phyloP scores from a whole-genome alignment of 2,888 invertebrate genomes.

The Euproctis similis region DNA sequence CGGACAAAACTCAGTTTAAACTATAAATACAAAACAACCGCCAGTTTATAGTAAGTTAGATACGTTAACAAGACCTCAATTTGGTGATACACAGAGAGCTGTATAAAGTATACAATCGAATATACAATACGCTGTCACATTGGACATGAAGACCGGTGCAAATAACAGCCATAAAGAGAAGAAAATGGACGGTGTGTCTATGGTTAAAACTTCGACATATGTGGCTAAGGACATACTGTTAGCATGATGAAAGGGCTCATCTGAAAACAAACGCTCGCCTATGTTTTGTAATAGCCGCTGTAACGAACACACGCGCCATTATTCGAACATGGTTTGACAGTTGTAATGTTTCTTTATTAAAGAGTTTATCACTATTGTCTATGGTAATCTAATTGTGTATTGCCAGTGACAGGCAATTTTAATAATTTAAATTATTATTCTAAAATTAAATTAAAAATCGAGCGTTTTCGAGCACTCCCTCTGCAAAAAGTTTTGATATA shows the following conservation, averaged over 20 bases:
- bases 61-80: slow-evolving; percentile 14
- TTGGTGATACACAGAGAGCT: slow-evolving; percentile 9
- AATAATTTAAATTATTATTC: too few species aligned
- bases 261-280: slow-evolving; percentile 33
- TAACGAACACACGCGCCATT: slow-evolving; percentile 14
- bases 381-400: not conserved
- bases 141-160: slow-evolving; percentile 16
- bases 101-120: slow-evolving; percentile 22
- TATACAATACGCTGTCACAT: slow-evolving; percentile 14
- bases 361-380: not conserved
- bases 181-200: slow-evolving; percentile 9
- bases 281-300: slow-evolving; percentile 11
- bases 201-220: slow-evolving; percentile 15
- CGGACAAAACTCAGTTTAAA: not conserved
- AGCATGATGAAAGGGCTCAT: slow-evolving; percentile 34
- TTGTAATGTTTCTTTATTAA: not conserved
- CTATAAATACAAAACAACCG: not conserved
- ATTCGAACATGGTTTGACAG: slow-evolving; percentile 2
- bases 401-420: too few species aligned
- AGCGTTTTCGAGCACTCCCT: too few species aligned
- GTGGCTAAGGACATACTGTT: slow-evolving; percentile 31
- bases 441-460: too few species aligned
- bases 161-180: slow-evolving; percentile 24
- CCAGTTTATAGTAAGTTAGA: not conserved
- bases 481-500: too few species aligned